Conservation (phyloP, 2,113 vertebrate species). For the Cynopterus brachyotis region DNA sequence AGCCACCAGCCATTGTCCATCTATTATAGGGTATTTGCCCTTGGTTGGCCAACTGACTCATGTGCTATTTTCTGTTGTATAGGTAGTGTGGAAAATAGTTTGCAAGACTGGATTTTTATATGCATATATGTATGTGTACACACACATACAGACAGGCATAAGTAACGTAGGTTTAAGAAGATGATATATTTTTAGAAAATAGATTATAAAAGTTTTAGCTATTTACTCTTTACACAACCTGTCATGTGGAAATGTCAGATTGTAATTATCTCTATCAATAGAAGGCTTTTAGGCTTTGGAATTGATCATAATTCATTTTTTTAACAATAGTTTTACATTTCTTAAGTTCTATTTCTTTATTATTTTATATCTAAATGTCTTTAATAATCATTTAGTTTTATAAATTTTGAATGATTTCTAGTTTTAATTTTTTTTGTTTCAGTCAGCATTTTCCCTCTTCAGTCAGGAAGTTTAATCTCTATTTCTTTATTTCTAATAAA, state of each 20-base stretch:
- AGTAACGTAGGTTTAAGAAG: background rate
- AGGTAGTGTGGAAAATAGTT: background rate
- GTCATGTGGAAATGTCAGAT: background rate
- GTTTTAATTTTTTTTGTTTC: too few relatives aligned
- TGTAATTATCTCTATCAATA: background rate
- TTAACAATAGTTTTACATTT: background rate
- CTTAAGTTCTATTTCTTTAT: background rate
- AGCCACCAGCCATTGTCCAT: background rate
- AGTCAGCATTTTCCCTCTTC: too few relatives aligned
- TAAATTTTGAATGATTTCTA: too few relatives aligned
- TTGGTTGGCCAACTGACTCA: background rate
- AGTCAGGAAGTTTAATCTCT: too few relatives aligned
- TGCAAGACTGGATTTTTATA: background rate
- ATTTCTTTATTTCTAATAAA: background rate
- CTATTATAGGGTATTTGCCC: background rate
- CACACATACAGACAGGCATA: background rate
- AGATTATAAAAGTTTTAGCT: background rate
- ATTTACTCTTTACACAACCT: background rate
- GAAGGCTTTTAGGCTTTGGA: constrained; percentile 6
- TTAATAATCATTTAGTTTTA: too few relatives aligned
- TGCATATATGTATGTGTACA: background rate
- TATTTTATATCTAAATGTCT: too few relatives aligned
- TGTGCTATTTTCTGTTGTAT: constrained; percentile 1
- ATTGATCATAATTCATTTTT: background rate
- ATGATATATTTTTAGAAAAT: constrained; percentile 12